Percentiles rank a stretch among this genome's conserved stretches.
Evolutionary conservation across 2,888 invertebrate genomes (phyloP).

Genomic region (Lasioglossum calceatum): DNA sequence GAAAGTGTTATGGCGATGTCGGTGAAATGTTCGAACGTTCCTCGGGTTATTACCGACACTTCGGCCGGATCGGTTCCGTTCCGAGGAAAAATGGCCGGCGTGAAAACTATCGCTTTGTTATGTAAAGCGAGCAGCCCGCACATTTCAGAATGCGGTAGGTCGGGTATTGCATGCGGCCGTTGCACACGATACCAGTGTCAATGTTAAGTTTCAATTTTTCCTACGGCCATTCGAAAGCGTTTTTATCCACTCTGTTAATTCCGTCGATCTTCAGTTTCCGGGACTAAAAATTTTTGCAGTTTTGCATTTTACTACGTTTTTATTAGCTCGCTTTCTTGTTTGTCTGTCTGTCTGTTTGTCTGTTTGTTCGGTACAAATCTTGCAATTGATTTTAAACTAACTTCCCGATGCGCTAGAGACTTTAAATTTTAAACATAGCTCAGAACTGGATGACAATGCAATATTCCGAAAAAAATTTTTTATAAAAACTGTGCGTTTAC

Average conservation of each 20-base stretch:
- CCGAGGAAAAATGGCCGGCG: neutral
- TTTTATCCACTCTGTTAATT: neutral
- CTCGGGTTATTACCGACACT: constrained; percentile 1
- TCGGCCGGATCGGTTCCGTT: constrained; percentile 5
- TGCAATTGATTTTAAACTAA: no score
- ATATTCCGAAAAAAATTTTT: no score
- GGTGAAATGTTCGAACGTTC: constrained; percentile 22
- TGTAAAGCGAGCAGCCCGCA: constrained; percentile 3
- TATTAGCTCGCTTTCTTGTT: no score
- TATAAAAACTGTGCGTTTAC: no score
- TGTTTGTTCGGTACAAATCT: no score
- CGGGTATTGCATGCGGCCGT: neutral
- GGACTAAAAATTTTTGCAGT: no score
- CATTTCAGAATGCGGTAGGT: neutral
- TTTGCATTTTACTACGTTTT: no score
- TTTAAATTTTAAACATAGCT: no score
- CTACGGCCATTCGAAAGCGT: neutral
- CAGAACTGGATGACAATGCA: no score
- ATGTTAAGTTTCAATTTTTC: constrained; percentile 4
- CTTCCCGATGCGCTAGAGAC: no score
- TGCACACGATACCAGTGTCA: neutral
- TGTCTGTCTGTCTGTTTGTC: no score
- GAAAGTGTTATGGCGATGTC: constrained; percentile 42
- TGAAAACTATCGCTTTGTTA: constrained; percentile 27
- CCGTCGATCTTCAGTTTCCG: neutral